These are phyloP conservation scores for Altica lythri DNA, from an alignment of 2,888 invertebrate genomes.

Conservation along the genomic window DNA sequence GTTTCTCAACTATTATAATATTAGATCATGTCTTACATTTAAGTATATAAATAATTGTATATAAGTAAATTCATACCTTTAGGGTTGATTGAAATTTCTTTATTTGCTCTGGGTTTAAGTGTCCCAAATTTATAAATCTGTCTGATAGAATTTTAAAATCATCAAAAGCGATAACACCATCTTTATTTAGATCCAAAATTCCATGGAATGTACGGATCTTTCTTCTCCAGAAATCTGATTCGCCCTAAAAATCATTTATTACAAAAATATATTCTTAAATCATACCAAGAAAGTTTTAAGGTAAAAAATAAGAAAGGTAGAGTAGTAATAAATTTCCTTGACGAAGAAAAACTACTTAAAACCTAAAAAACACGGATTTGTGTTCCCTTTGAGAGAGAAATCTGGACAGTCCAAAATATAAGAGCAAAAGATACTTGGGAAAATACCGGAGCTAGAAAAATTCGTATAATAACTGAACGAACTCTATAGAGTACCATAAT, in stretches of 20 bases:
- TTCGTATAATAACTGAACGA: no score
- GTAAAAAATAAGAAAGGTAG: no score
- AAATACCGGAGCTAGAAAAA: no score
- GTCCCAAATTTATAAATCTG: conserved; percentile 76
- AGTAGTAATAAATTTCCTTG: no score
- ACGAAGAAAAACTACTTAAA: no score
- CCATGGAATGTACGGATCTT: conserved; percentile 86
- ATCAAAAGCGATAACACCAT: conserved; percentile 81
- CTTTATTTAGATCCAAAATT: conserved; percentile 82
- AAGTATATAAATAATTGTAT: background rate
- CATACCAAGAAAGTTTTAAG: no score
- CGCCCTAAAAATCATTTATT: conserved; percentile 56
- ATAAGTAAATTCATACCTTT: conserved; percentile 62
- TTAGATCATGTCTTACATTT: background rate
- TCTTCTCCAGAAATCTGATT: conserved; percentile 76
- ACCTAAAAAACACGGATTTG: no score
- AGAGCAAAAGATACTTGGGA: no score
- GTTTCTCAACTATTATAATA: background rate
- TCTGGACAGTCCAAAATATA: no score
- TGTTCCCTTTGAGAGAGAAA: no score
- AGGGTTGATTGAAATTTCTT: conserved; percentile 73
- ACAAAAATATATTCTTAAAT: no score
- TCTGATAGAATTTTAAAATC: conserved; percentile 77
- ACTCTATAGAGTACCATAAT: no score
- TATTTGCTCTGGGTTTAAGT: conserved; percentile 68